phyloP scores from a whole-genome alignment of 2,888 invertebrate species.

The Hirtodrosophila trivittata region DNA sequence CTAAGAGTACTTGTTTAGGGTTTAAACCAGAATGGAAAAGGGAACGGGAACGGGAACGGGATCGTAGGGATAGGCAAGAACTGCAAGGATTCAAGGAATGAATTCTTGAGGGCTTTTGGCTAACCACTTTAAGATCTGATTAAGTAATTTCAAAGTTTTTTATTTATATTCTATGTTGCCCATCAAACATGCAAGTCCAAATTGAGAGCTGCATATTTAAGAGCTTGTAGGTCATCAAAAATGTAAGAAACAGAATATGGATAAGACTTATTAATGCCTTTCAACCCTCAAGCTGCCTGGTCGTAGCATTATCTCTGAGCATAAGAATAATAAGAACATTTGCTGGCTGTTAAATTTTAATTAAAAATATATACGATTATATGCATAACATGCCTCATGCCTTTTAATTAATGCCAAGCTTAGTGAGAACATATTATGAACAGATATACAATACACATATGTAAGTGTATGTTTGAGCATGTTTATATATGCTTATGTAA shows the following conservation, averaged over 20 bases:
- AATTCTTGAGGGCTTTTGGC: background rate
- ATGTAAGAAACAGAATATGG: slow-evolving; percentile 53
- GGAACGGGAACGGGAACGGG: too few relatives aligned
- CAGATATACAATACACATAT: slow-evolving; percentile 6
- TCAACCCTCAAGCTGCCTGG: slow-evolving; percentile 42
- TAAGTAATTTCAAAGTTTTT: slow-evolving; percentile 72
- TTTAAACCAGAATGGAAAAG: too few relatives aligned
- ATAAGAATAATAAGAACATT: background rate
- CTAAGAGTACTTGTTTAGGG: too few relatives aligned
- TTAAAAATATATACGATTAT: slow-evolving; percentile 21
- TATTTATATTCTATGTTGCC: slow-evolving; percentile 12
- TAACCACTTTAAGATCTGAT: slow-evolving; percentile 61
- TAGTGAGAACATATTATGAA: background rate
- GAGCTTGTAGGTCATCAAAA: slow-evolving; percentile 67
- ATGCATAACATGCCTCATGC: background rate
- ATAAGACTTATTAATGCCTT: slow-evolving; percentile 68
- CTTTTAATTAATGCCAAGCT: too few relatives aligned
- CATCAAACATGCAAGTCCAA: slow-evolving; percentile 72
- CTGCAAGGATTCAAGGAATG: too few relatives aligned
- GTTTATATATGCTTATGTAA: slow-evolving; percentile 54
- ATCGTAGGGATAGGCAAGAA: too few relatives aligned
- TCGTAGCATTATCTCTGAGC: too few relatives aligned
- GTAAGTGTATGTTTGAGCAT: background rate
- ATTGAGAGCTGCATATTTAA: slow-evolving; percentile 63
- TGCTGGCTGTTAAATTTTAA: slow-evolving; percentile 1